A percentile compares a stretch with the other conserved stretches of the same genome.
Conservation (phyloP, 37 sponge, comb jelly and placozoan species). For the Beroe forskalii region DNA sequence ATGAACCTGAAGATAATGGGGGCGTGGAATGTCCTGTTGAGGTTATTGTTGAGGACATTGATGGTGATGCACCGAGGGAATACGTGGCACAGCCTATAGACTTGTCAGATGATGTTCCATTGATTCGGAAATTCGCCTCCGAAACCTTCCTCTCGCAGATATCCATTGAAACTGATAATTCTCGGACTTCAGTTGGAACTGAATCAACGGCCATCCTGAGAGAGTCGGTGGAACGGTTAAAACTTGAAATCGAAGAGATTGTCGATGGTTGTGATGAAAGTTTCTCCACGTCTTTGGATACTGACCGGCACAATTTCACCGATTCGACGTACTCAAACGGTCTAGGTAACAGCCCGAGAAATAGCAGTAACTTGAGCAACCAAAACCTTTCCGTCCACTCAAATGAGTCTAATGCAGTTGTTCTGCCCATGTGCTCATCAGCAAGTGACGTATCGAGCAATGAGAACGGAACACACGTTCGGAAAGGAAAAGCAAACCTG, state of each 20-base stretch:
- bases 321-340: not conserved
- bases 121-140: not conserved
- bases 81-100: not conserved
- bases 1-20: no score
- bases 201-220: constrained; percentile 12
- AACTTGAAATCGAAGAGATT: constrained; percentile 15
- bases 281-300: constrained; percentile 49
- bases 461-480: not conserved
- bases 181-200: not conserved
- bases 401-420: not conserved
- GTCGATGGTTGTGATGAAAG: constrained; percentile 22
- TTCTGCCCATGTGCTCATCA: not conserved
- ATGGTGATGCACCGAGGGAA: not conserved
- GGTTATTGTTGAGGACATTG: no score
- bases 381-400: not conserved
- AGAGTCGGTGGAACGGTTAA: constrained; percentile 9
- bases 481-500: not conserved
- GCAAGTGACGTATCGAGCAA: not conserved
- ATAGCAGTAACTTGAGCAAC: not conserved
- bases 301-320: constrained; percentile 18
- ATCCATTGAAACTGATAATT: constrained; percentile 8
- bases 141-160: constrained; percentile 26
- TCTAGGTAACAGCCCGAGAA: not conserved
- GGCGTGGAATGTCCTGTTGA: no score
- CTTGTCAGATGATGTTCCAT: not conserved